A percentile compares a stretch with the other conserved stretches of the same genome.
Evolutionary conservation across 2,888 invertebrate species (phyloP).

Genomic region (Drosophila mercatorum): DNA sequence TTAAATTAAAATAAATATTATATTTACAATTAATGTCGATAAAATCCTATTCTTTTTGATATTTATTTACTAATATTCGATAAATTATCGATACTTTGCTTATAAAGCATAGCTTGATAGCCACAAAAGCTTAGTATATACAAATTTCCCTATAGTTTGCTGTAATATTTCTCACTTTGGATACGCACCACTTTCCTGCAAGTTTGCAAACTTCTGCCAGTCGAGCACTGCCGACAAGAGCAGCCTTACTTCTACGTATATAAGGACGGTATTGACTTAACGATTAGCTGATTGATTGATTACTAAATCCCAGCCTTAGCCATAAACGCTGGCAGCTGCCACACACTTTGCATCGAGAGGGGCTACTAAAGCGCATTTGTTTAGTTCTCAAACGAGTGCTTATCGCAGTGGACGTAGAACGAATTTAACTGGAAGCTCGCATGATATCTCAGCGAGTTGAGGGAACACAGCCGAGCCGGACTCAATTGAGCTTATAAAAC

Average conservation of each 20-base stretch:
- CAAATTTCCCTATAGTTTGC: no score
- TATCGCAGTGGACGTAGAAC: not conserved
- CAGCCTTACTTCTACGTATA: not conserved
- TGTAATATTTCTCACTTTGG: no score
- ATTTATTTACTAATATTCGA: not conserved
- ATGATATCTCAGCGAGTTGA: not conserved
- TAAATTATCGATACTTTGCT: not conserved
- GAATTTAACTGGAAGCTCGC: not conserved
- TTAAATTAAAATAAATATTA: no score
- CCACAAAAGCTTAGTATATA: no score
- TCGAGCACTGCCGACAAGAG: not conserved
- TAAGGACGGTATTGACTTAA: not conserved
- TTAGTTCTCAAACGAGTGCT: not conserved
- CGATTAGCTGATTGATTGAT: not conserved
- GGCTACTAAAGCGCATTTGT: no score
- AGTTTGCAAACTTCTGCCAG: not conserved
- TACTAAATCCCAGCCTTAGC: not conserved
- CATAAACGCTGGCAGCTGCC: not conserved
- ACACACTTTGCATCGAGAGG: no score
- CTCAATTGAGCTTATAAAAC: slow-evolving; percentile 1
- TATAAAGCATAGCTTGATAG: no score
- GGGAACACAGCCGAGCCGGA: not conserved
- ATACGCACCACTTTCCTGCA: no score
- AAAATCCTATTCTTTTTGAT: no score
- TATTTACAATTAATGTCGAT: no score